These are phyloP conservation scores for Drosophila kokeensis DNA, from an alignment of 2,888 invertebrate genomes.

Conservation along the genomic window DNA sequence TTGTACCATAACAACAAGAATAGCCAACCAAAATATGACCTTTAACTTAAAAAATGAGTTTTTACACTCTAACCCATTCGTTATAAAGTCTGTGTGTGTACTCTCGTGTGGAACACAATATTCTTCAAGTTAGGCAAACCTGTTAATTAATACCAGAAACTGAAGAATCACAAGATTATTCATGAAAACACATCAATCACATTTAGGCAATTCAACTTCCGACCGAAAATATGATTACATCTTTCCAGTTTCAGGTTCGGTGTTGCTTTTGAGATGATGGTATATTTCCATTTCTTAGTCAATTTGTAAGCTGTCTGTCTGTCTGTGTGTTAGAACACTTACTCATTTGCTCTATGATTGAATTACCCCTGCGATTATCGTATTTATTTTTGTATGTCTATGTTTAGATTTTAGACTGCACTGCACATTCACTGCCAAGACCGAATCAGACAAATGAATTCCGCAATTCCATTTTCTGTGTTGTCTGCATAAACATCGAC, in stretches of 20 bases:
- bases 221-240: not conserved
- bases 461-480: not conserved
- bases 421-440: slow-evolving; percentile 46
- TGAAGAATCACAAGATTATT: not conserved
- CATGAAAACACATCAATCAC: too few species aligned
- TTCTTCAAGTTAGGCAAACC: not conserved
- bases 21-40: not conserved
- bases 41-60: not conserved
- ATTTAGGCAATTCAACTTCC: not conserved
- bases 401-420: slow-evolving; percentile 41
- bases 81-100: not conserved
- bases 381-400: slow-evolving; percentile 22
- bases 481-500: not conserved
- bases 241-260: not conserved
- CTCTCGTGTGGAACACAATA: not conserved
- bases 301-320: not conserved
- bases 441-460: not conserved
- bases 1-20: not conserved
- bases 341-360: not conserved
- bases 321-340: not conserved
- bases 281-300: not conserved
- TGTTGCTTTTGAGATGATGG: not conserved
- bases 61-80: not conserved
- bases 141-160: not conserved
- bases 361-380: not conserved